Conservation (phyloP, 2,888 invertebrate genomes). For the Urechis unicinctus region DNA sequence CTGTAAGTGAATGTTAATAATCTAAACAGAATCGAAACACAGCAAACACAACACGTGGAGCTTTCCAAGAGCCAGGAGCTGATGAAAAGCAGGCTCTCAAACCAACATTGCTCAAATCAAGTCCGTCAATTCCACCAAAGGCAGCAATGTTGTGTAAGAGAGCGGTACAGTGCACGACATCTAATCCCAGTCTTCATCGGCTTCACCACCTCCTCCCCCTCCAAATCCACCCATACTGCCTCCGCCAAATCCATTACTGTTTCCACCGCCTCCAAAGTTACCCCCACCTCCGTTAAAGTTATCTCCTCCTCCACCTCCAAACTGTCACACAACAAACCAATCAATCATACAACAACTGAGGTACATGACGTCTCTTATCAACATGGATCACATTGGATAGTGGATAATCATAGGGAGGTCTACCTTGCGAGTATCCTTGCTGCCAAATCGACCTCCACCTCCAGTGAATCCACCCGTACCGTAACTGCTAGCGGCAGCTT, state of each 20-base stretch:
- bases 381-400: background rate
- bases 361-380: background rate
- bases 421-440: slow-evolving; percentile 35
- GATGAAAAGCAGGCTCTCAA: too few species aligned
- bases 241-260: background rate
- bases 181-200: background rate
- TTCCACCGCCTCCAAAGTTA: background rate
- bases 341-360: too few species aligned
- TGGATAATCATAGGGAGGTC: too few species aligned
- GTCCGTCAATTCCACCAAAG: too few species aligned
- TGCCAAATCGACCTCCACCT: slow-evolving; percentile 47
- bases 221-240: background rate
- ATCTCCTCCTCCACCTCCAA: background rate
- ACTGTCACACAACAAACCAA: too few species aligned
- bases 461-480: slow-evolving; percentile 46
- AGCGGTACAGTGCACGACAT: too few species aligned
- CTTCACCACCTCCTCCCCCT: background rate
- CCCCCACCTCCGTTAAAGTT: background rate
- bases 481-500: slow-evolving; percentile 38
- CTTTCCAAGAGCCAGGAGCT: too few species aligned
- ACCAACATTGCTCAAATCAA: too few species aligned
- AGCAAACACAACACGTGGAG: too few species aligned
- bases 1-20: too few species aligned
- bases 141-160: too few species aligned
- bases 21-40: too few species aligned